Base-by-base conservation (phyloP, 2,113 vertebrate genomes). In the Geococcyx californianus region DNA sequence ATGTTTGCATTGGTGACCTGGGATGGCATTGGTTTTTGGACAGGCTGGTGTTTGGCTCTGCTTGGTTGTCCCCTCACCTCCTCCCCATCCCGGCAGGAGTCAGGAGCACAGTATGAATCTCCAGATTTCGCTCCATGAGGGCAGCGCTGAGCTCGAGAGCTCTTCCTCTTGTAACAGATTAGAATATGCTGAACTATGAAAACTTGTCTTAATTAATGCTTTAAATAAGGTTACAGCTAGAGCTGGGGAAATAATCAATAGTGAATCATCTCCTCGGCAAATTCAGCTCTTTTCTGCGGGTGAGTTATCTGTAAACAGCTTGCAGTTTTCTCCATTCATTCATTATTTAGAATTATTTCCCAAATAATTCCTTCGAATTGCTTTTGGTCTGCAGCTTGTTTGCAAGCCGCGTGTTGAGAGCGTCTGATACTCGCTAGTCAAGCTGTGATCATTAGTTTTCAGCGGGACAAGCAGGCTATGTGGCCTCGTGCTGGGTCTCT, bases 281-380 rank as follows among this genome's bases (percentile, higher is more conserved):
- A 96, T 93, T 96, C 94, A 96, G 93, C 93, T 90, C 80, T 90
- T 96, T 94, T 84, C 84, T 33, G 25, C 9, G 2, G 60, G 86
- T 54, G n/a, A 97, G 66, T 92, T 93, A 72, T 96, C 86, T 92
- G 93, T 69, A 96, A 96, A 87, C 90, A 94, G 96, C 89, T 93
- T 94, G 95, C 90, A 87, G 76, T 89, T 96, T 82, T 69, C 95
- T 90, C 77, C 80, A 13, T 73, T 72, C 90, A 73, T 93, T 92
- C 88, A 95, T 96, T 95, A 96, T 97, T 96, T 96, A 96, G 83
- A 96, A 96, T 96, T 92, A 97, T 96, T 96, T 94, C 93, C 92
- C 92, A 82, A 93, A 97, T 96, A 96, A 95, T 94, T 93, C 92
- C 92, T 84, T 42, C 14, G 0, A 86, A 87, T 89, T 69, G 92